These are phyloP conservation scores for Caenorhabditis japonica DNA, from an alignment of 2,888 invertebrate species.

Conservation along the genomic window DNA sequence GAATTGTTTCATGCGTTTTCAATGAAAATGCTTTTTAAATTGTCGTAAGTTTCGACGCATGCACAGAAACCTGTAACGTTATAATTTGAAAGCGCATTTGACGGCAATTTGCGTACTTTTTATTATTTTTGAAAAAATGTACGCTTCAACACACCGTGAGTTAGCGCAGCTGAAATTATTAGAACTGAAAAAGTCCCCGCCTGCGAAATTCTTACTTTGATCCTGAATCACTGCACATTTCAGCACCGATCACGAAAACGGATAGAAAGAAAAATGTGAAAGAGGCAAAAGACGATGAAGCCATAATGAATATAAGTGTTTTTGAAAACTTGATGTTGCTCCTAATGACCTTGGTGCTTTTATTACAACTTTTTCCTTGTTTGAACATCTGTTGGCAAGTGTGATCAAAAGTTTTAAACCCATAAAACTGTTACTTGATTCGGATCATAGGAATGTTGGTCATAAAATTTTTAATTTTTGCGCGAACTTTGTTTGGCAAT, in stretches of 20 bases:
- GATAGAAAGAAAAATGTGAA: neutral
- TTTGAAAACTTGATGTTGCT: neutral
- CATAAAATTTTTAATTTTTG: conserved; percentile 12
- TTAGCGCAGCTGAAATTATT: conserved; percentile 26
- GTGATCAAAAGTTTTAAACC: no score
- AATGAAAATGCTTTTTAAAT: no score
- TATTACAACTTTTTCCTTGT: neutral
- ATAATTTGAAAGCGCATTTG: no score
- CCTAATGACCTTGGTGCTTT: neutral
- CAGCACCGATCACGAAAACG: neutral
- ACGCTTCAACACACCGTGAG: no score
- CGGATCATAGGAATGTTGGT: conserved; percentile 13
- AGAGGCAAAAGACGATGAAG: no score
- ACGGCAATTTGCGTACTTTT: no score
- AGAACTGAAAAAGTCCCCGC: no score
- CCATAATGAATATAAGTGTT: no score
- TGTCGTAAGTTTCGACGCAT: no score
- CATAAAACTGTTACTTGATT: conserved; percentile 4
- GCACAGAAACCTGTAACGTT: no score
- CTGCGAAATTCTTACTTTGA: neutral
- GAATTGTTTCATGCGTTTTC: no score
- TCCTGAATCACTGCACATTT: conserved; percentile 17
- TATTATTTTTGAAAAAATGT: no score
- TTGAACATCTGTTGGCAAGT: conserved; percentile 6
- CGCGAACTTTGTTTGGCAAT: neutral